Conservation (phyloP, 2,888 invertebrate genomes). For the Drosophila kuntzei region DNA sequence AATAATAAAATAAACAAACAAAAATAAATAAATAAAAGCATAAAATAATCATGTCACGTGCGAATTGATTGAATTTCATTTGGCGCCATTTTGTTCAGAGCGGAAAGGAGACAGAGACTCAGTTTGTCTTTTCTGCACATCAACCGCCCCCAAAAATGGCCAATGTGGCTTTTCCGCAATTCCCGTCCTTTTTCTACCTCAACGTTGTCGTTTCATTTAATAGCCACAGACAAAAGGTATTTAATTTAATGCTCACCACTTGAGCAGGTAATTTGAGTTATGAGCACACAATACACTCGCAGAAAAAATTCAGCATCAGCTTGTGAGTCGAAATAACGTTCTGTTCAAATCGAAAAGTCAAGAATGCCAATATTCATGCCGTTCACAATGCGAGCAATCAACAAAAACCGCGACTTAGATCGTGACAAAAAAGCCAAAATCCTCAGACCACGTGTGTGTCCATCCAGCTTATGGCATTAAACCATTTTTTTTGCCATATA, state of each 20-base stretch:
- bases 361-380: slow-evolving; percentile 64
- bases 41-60: slow-evolving; percentile 83
- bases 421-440: slow-evolving; percentile 72
- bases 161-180: slow-evolving; percentile 16
- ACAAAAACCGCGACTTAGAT: slow-evolving; percentile 61
- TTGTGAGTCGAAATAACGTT: background rate
- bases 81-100: slow-evolving; percentile 65
- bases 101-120: slow-evolving; percentile 18
- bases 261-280: slow-evolving; percentile 72
- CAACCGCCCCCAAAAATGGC: slow-evolving; percentile 6
- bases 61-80: slow-evolving; percentile 81
- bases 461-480: slow-evolving; percentile 18
- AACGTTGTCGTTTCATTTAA: slow-evolving; percentile 53
- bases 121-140: slow-evolving; percentile 26
- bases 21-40: slow-evolving; percentile 75
- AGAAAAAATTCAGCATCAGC: slow-evolving; percentile 17
- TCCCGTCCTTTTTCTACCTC: slow-evolving; percentile 17
- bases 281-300: slow-evolving; percentile 35
- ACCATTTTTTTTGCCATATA: slow-evolving; percentile 25
- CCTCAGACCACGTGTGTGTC: slow-evolving; percentile 12
- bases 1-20: slow-evolving; percentile 61
- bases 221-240: slow-evolving; percentile 74
- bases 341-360: slow-evolving; percentile 46
- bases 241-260: slow-evolving; percentile 75
- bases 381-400: slow-evolving; percentile 52